Base-by-base conservation (phyloP, 2,888 invertebrate species). In the Phalangium opilio region DNA sequence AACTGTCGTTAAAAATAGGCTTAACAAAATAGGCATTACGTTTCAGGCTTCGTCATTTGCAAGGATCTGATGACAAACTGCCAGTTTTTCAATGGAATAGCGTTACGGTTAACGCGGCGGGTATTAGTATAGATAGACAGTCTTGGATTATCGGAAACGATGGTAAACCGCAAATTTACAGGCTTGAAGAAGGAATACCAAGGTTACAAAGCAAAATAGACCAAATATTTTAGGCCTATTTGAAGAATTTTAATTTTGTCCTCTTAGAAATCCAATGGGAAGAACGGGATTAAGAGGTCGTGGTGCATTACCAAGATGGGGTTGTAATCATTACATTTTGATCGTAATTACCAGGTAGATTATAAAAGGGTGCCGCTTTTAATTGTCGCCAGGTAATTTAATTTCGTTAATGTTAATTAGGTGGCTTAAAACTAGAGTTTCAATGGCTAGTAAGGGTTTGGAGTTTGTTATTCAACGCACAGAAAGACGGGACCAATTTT, bases 321-420 rank as follows among this genome's bases (percentile, higher is more conserved):
- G 67, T n/a, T 66, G 66, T 12, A 67, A 67, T 51, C 66, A 67
- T 55, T 59, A 60, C 34, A 62, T 67, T 12, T 57, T 60, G 38
- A 59, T 62, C 3, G 60, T 66, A 8, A 58, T 65, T 17, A 64
- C 65, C 1, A 57, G 65, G 50, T 65, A 43, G 21, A 18, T 34
- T n/a, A 38, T 38, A 38, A 17, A 17, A 17, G 2, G 8, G 12
- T 34, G 35, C 14, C 3, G 14, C 12, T n/a, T 34, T 12, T 34
- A 33, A 33, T 33, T 33, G 35, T 34, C 14, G 12, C 35, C 14
- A 14, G 4, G 12, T 34, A 34, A 34, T 33, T 10, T 10, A n/a
- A 34, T 34, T 34, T 34, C 14, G 5, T 34, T 3, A 4, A n/a
- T 12, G n/a, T 4, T n/a, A 3, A 8, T 12, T 12, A 43, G 50